Base-by-base conservation (phyloP, 2,888 invertebrate species). In the Tolmerus cingulatus region DNA sequence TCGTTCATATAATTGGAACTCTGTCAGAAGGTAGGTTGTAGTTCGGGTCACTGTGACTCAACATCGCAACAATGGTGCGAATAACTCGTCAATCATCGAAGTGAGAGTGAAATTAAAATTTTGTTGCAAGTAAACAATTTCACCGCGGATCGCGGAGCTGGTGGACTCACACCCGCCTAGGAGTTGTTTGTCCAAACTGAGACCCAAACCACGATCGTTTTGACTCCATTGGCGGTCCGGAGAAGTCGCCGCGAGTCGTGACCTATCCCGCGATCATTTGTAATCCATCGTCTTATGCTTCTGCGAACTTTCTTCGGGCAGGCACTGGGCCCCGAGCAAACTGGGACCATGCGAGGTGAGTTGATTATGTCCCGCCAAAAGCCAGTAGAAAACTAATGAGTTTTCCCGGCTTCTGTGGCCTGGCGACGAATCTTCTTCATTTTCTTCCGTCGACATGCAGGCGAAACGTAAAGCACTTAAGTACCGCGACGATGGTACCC, bases 101-200 rank as follows among this genome's bases (percentile, higher is more conserved):
- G 81, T 55, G 81, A 81, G 81, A 81, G 81, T 81, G 51, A 81
- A 81, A 55, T 51, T 34, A 81, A 81, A 81, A 81, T 30, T 78
- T 55, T 1, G 55, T 14, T 51, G 14, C n/a, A 46, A 55, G 81
- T 81, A 81, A 81, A 81, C 30, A 81, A 81, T 81, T 81, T 81
- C 81, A 30, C 81, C 81, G 27, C 12, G 14, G 51, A 16, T 55
- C 55, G 46, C n/a, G 7, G n/a, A 40, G 37, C 16, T 19, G 19
- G 78, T 23, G 19, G 23, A 43, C 23, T 7, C 7, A 78, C 78
- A 40, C 40, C 43, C 37, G 78, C n/a, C 40, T 12, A 34, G 40
- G 37, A 2, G n/a, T 78, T 78, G 43, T 37, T 43, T 19, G 40
- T 19, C 46, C 14, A 40, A 12, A 66, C 66, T 23, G 12, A 78